Evolutionary conservation across 2,797 vertebrate species (phyloP), one percentile per base, ranked within the genome.

Genomic region (Leuciscus waleckii): DNA sequence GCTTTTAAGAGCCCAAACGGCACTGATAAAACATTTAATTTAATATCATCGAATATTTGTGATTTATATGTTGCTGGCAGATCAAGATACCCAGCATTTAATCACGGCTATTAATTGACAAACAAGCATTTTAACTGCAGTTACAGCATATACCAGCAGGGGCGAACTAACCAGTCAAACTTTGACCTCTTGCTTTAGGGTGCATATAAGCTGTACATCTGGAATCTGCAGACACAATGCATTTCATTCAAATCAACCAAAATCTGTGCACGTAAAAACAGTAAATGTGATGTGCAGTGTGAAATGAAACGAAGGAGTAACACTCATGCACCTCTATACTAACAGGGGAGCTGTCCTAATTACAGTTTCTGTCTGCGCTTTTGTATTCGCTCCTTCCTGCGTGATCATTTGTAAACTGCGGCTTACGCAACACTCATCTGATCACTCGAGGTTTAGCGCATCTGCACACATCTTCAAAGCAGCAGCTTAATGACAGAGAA

Each of bases 341-440:
- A 90, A 83, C 89, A 85, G 89, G 86, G 90, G 90, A 92, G 87
- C 84, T 84, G 76, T 86, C 85, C 65, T 91, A 90, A 93, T 94
- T 93, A 93, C 89, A 90, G 70, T 92, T 46, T 80, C 71, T 63
- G 87, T 85, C 79, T 87, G 83, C 87, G 82, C 54, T 69, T 86
- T 90, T 81, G 79, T 86, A 58, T 77, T 85, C 41, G 14, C 81
- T 82, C 73, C 39, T 77, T 83, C 63, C 90, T 88, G 90, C 86
- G 82, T 86, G 78, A 71, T 82, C 74, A 26, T 32, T 67, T 70
- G 41, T 84, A 84, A 84, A 63, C 89, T 75, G 85, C 77, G 88
- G 87, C 80, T 92, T 88, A 89, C 90, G 88, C 78, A 92, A 93
- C 88, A 85, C 89, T 89, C 90, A 87, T 79, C 81, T 87, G 88